Base-by-base conservation (phyloP, 2,797 vertebrate species). In the Cuniculus paca region DNA sequence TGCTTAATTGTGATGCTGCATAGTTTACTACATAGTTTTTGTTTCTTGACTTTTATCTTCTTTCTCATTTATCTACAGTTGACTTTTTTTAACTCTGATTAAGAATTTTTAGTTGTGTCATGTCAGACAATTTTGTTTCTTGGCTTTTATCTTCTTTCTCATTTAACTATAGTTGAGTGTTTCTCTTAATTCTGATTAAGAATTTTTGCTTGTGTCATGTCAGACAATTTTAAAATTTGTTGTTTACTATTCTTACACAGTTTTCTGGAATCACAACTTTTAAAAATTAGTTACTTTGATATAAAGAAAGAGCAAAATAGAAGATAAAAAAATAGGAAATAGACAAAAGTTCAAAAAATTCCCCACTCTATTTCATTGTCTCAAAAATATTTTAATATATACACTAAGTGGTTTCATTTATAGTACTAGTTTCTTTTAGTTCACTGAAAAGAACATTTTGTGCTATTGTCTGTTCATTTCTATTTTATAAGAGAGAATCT, bases 261-360 rank as follows among this genome's bases (percentile, higher is more conserved):
- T 54, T 87, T 82, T 96, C 88, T 61, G 5, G 45, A 74, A 65
- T 79, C 48, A n/a, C 16, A 63, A 56, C 1, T 90, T 89, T 89
- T 89, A 77, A 90, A 97, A 93, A 58, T 90, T 65, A 81, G 70
- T 45, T 74, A 74, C 12, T 74, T 45, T 74, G 39, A 42, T 45
- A 28, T 45, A 42, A 74, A 39, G 22, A 39, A 70, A 39, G 22
- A 74, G 39, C 20, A 42, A 72, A 72, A 42, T 42, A 74, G 70
- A 45, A 26, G 70, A 45, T 28, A 24, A 39, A 39, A 34, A 36
- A 72, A 39, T 45, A 45, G 12, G 12, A 45, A 28, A 74, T 45
- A 74, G 70, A 22, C 8, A 36, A 19, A 42, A 74, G 4, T 45
- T 24, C 39, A 74, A 74, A 45, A 26, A 74, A 74, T 74, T 74